phyloP scores from a whole-genome alignment of 2,113 vertebrate genomes.

The Zingel zingel region DNA sequence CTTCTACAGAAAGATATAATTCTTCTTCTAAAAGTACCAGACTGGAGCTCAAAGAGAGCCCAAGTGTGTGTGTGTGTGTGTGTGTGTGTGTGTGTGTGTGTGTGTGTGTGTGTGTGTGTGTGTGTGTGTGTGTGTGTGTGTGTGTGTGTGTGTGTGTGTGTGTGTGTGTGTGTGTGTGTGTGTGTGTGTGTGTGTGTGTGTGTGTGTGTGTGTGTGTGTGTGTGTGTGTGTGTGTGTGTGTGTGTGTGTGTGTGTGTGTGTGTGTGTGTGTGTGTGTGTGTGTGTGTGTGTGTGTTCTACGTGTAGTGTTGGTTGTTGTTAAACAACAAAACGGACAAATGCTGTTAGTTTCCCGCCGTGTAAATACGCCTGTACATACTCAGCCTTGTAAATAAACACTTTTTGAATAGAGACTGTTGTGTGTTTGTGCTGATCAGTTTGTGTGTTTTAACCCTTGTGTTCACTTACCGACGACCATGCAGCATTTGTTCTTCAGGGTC shows the following conservation, averaged over 20 bases:
- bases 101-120: background rate
- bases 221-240: no score
- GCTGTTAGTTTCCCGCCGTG: slow-evolving; percentile 35
- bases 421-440: background rate
- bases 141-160: background rate
- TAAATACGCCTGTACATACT: slow-evolving; percentile 79
- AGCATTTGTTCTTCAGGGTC: no score
- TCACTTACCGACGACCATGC: no score
- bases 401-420: slow-evolving; percentile 46
- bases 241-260: no score
- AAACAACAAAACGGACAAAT: background rate
- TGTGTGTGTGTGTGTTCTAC: background rate
- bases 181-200: background rate
- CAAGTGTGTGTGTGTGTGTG: background rate
- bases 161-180: background rate
- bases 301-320: background rate
- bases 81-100: background rate
- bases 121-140: background rate
- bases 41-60: background rate
- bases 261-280: no score
- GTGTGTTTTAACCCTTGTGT: background rate
- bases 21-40: background rate
- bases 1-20: background rate
- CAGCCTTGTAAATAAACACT: slow-evolving; percentile 79
- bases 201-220: no score